Conservation (phyloP, 2,888 invertebrate genomes). For the Cantharis flavilabris region DNA sequence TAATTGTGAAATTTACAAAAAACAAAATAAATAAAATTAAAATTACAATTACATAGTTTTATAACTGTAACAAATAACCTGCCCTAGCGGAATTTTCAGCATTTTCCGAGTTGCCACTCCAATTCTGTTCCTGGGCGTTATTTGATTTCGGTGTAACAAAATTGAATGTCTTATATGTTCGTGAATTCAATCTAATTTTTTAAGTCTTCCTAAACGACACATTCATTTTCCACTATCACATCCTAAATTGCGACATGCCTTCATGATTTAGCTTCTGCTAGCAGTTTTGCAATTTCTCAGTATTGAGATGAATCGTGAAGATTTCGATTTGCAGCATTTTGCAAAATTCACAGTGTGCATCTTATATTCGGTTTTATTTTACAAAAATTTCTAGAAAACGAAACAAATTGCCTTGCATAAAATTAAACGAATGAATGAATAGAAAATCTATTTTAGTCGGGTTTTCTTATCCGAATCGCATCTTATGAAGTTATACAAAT, state of each 20-base stretch:
- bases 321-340: neutral
- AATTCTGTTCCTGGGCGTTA: neutral
- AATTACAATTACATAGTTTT: too few species aligned
- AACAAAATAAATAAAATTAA: too few species aligned
- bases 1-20: too few species aligned
- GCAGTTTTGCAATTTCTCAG: neutral
- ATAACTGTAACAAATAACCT: too few species aligned
- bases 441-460: neutral
- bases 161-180: neutral
- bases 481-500: slow-evolving; percentile 13
- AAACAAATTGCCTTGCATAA: neutral
- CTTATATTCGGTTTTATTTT: neutral
- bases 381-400: neutral
- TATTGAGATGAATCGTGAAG: neutral
- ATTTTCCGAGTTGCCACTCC: neutral
- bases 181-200: neutral
- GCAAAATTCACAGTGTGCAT: neutral
- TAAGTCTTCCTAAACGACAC: neutral
- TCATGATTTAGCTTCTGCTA: neutral
- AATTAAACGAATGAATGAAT: neutral
- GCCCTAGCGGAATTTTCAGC: too few species aligned
- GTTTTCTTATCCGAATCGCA: neutral
- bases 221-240: neutral
- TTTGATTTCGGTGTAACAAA: neutral
- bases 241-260: neutral